Base-by-base conservation (phyloP, 1,140 invertebrate species). In the Zophobas morio region DNA sequence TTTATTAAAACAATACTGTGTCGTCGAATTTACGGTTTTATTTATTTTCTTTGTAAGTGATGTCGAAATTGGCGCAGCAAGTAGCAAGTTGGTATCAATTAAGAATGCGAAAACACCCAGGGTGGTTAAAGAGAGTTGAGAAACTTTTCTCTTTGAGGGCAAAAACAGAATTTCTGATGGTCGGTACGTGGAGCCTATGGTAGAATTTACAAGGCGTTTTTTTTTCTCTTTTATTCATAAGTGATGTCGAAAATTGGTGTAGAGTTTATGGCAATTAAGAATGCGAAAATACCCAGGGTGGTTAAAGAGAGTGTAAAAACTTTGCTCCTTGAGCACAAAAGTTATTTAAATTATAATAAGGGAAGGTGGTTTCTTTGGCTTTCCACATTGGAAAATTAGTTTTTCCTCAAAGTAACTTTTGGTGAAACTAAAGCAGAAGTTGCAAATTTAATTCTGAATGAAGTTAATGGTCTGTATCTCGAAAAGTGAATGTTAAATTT, bases 381-480 rank as follows among this genome's bases (percentile, higher is more conserved):
- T 66, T 20, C 20, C 39, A 66, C 33, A 66, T n/a, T 36, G 20
- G 60, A 66, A 66, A 66, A 66, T 66, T 66, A 40, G 60, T 66
- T 66, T 66, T 66, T 66, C 39, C 6, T n/a, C 37, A 66, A 66
- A 66, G 60, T 66, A 66, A 66, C 60, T 66, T 66, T 54, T 66
- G 37, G n/a, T 20, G 20, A 32, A 66, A 66, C 60, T 66, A 66
- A 66, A 39, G 60, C 60, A 34, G 37, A 66, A 66, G 37, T 66
- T 66, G 60, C 39, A 66, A 66, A 66, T 66, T 66, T 42, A 66
- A 66, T 66, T 42, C 33, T 32, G 42, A 66, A 66, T 66, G 40
- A 42, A 42, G 37, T 66, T 66, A 51, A 51, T 51, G 49, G 49
- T 51, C 49, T 20, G 4, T 20, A 66, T 66, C 60, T 66, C 39